Evolutionary conservation across 2,113 vertebrate genomes (phyloP).

Genomic region (Nanger granti): DNA sequence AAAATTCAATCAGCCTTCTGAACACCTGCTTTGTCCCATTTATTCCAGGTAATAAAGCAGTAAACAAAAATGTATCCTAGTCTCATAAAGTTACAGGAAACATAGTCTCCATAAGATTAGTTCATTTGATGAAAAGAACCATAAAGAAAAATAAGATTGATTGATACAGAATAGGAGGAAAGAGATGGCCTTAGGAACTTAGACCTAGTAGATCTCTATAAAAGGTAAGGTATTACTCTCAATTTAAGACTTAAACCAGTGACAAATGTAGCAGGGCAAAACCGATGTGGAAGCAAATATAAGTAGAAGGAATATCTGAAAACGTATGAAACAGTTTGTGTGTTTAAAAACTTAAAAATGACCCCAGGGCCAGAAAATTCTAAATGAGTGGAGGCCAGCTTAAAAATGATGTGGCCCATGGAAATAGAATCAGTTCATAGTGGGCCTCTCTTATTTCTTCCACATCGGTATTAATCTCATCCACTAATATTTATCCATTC

Average conservation of each 20-base stretch:
- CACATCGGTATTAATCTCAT: background rate
- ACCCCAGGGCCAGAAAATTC: fast-evolving
- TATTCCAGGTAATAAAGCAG: background rate
- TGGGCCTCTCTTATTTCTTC: background rate
- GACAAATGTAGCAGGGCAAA: background rate
- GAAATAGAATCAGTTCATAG: background rate
- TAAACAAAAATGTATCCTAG: background rate
- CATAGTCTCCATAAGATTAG: too few species aligned
- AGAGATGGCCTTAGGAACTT: background rate
- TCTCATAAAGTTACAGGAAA: too few species aligned
- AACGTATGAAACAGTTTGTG: background rate
- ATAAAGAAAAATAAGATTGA: background rate
- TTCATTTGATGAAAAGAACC: background rate
- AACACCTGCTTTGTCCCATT: background rate
- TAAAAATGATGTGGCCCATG: fast-evolving
- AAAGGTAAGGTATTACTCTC: background rate
- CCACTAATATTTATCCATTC: background rate
- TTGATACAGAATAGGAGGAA: background rate
- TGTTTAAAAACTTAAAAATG: background rate
- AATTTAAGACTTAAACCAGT: background rate
- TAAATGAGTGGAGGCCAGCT: background rate
- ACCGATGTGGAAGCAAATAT: background rate
- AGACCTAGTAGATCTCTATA: too few species aligned
- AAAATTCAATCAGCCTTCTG: background rate
- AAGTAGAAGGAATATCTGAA: background rate